Conservation (phyloP, 2,797 vertebrate genomes). For the Pantherophis vulpinus region DNA sequence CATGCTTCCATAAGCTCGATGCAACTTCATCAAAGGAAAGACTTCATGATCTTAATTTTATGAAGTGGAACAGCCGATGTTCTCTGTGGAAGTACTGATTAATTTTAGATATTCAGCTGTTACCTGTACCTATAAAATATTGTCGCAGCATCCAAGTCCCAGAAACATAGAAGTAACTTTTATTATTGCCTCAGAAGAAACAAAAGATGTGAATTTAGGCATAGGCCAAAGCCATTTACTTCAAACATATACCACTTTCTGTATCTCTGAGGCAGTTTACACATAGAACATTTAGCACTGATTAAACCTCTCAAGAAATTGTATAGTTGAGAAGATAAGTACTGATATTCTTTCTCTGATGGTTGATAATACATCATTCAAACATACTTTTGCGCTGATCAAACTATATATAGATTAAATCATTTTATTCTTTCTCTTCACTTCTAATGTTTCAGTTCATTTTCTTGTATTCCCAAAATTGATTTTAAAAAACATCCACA, state of each 20-base stretch:
- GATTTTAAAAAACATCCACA: neutral
- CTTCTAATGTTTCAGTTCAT: neutral
- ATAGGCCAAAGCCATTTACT: neutral
- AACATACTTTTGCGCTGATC: neutral
- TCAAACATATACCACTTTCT: neutral
- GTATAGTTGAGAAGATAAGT: neutral
- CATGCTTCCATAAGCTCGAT: neutral
- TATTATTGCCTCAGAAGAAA: constrained; percentile 6
- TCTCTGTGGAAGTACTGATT: constrained; percentile 2
- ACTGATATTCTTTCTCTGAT: neutral
- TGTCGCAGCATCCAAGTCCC: neutral
- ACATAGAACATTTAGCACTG: neutral
- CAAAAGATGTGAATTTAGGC: neutral
- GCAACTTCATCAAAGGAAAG: rapidly evolving
- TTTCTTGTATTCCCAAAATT: neutral
- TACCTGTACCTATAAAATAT: constrained; percentile 12
- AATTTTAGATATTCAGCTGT: constrained; percentile 26
- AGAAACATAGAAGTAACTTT: constrained; percentile 20
- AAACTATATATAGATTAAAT: neutral
- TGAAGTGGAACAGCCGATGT: constrained; percentile 10
- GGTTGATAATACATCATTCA: neutral
- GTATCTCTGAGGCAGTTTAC: neutral
- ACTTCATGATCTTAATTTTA: constrained; percentile 15
- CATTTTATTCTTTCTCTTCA: neutral
- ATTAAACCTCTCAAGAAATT: neutral